Evolutionary conservation across 2,888 invertebrate genomes (phyloP).

Genomic region (Phortica okadai): DNA sequence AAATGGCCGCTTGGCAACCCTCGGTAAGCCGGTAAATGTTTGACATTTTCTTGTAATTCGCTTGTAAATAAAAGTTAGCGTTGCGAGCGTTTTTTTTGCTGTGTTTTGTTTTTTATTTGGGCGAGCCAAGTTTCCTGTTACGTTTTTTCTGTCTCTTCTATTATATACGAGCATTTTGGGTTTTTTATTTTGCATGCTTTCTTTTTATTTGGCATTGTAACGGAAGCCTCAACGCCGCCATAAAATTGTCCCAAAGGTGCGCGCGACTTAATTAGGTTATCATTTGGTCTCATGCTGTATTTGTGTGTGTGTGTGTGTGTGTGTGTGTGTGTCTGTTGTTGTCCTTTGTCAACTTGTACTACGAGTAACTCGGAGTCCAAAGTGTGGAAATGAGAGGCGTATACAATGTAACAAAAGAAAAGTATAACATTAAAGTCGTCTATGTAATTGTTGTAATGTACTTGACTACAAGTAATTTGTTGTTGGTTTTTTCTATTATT

Average conservation of each 20-base stretch:
- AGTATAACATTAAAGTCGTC: constrained; percentile 9
- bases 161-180: neutral
- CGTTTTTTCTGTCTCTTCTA: constrained; percentile 23
- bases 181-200: neutral
- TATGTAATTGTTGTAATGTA: constrained; percentile 19
- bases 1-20: constrained; percentile 21
- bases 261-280: constrained; percentile 67
- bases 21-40: constrained; percentile 51
- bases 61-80: constrained; percentile 57
- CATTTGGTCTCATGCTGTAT: constrained; percentile 52
- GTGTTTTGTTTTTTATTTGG: constrained; percentile 17
- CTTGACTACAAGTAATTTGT: neutral
- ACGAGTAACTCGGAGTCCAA: neutral
- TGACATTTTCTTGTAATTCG: constrained; percentile 63
- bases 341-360: neutral
- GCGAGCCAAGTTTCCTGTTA: constrained; percentile 21
- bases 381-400: neutral
- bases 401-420: constrained; percentile 2
- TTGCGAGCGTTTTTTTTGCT: constrained; percentile 22
- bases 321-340: neutral
- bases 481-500: neutral
- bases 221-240: constrained; percentile 33
- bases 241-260: constrained; percentile 52
- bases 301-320: constrained; percentile 35
- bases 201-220: neutral